phyloP scores from a whole-genome alignment of 2,113 vertebrate genomes.

The Oophaga pumilio region DNA sequence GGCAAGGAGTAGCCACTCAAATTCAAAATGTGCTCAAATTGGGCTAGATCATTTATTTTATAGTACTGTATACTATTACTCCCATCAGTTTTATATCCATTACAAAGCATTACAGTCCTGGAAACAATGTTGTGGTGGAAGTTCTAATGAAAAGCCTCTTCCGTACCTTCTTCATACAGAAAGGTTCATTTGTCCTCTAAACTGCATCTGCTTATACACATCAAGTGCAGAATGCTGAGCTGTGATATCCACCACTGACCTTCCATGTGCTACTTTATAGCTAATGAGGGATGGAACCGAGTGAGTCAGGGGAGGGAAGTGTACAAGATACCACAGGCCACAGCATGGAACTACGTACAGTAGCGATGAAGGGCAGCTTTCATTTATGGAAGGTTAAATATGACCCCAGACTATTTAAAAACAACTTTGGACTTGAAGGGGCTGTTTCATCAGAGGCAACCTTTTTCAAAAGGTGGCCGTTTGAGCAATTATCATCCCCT shows the following conservation, averaged over 20 bases:
- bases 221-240: conserved; percentile 30
- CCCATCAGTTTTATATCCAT: background rate
- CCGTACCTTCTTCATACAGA: background rate
- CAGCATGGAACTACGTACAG: background rate
- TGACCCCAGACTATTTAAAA: background rate
- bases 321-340: background rate
- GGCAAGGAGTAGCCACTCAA: too few relatives aligned
- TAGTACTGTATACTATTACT: too few relatives aligned
- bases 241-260: conserved; percentile 39
- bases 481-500: too few relatives aligned
- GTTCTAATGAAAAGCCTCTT: background rate
- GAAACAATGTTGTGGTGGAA: background rate
- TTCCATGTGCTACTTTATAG: conserved; percentile 19
- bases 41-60: too few relatives aligned
- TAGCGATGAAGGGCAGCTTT: background rate
- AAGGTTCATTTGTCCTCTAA: conserved; percentile 19
- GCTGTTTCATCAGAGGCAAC: too few relatives aligned
- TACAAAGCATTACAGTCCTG: background rate
- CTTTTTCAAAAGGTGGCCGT: too few relatives aligned
- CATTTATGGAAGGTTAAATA: background rate
- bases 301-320: background rate
- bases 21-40: too few relatives aligned
- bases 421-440: too few relatives aligned
- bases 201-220: background rate
- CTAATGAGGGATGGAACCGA: background rate